Base-by-base conservation (phyloP, 1,140 invertebrate species). In the Cydia pomonella region DNA sequence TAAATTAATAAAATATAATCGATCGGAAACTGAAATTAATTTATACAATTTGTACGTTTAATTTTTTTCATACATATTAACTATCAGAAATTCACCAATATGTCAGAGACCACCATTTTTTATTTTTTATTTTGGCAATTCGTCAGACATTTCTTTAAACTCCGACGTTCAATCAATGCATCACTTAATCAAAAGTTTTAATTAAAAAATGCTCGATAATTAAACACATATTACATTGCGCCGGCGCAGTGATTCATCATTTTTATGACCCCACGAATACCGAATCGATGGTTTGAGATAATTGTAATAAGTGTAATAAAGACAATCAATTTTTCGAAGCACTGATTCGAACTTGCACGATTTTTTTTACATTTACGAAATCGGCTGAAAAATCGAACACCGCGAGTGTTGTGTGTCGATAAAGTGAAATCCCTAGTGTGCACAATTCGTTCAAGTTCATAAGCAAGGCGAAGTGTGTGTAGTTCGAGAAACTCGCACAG, bases 151-250 rank as follows among this genome's bases (percentile, higher is more conserved):
- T 23, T 21, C 18, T 59, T 50, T 50, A 50, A 50, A 1, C 12
- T 12, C 27, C 63, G 63, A 66, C 25, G 18, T 69, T 69, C 64
- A 69, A 69, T 69, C 64, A 18, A 41, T 69, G 64, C 64, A 18
- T 69, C 33, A 41, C 64, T 69, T 33, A 69, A 69, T 59, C 53
- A 59, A 59, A 59, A 23, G 9, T 69, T 69, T 69, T 69, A 69
- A 69, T 69, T 69, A 69, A 69, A 69, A 59, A 69, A 69, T 33
- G 64, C 27, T 21, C 64, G 64, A 41, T 33, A 33, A 29, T 69
- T 18, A 69, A 69, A 69, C 64, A 38, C 64, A 23, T 33, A 69
- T 69, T 69, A 33, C 64, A 41, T 25, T 69, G 64, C 29, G 33
- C 29, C 2, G 64, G 33, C 23, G 23, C 27, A 33, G 9, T 16